Evolutionary conservation across 2,113 vertebrate species (phyloP).

Genomic region (Setophaga coronata): DNA sequence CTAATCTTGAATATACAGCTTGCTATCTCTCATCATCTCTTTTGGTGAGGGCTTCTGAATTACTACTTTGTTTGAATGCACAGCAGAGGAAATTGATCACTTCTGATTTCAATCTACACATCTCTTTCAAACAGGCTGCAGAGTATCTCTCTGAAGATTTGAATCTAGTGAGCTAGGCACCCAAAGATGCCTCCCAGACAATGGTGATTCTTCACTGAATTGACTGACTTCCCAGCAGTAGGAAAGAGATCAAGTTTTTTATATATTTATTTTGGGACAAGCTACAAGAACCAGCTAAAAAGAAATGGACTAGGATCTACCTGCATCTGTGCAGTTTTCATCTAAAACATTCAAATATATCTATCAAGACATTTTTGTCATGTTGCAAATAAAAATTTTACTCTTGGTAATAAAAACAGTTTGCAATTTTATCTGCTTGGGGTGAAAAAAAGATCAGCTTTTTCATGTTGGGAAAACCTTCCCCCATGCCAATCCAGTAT

Average conservation of each 20-base stretch:
- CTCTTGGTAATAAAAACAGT: background rate
- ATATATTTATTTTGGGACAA: background rate
- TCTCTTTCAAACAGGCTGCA: background rate
- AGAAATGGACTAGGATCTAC: background rate
- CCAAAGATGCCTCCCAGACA: background rate
- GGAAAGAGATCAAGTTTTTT: background rate
- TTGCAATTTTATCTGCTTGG: background rate
- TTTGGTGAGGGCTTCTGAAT: background rate
- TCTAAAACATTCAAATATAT: background rate
- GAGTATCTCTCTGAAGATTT: background rate
- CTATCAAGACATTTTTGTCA: background rate
- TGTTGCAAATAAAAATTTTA: slow-evolving; percentile 3
- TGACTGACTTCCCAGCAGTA: background rate
- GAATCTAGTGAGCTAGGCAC: background rate
- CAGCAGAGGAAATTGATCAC: background rate
- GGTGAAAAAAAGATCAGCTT: background rate
- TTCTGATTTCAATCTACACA: background rate
- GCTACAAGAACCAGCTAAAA: background rate
- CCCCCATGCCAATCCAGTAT: background rate
- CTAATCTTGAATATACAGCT: background rate
- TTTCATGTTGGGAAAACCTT: background rate
- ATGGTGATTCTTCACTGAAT: background rate
- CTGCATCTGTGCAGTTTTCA: background rate
- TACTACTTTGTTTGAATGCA: background rate
- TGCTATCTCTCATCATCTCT: background rate